Base-by-base conservation (phyloP, 2,888 invertebrate species). In the Hyles lineata region DNA sequence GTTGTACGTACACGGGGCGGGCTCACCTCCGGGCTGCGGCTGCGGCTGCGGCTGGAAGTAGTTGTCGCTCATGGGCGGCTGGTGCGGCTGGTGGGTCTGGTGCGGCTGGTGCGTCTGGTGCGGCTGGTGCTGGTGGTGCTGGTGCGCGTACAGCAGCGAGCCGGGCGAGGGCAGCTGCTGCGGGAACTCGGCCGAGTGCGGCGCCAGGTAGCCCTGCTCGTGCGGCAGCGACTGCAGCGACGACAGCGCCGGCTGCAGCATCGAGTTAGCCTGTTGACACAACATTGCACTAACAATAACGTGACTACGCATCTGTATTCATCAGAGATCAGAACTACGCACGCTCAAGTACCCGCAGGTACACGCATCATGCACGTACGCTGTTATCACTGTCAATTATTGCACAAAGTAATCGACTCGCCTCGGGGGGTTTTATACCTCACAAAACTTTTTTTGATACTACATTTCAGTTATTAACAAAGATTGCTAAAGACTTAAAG, bases 161-260 rank as follows among this genome's bases (percentile, higher is more conserved):
- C 76, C 76, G 62, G 86, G 86, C 73, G 85, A 84, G 72, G 86
- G 81, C 81, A 87, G 80, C 79, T 83, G 87, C 78, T 78, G 73
- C 43, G 85, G 85, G 83, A 85, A 87, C 32, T 84, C 86, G 6
- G 70, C 77, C 21, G 60, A 29, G 73, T 73, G 73, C 70, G 70
- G 73, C 61, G 73, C 73, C 82, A 89, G 81, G 85, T 88, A 89
- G 79, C 83, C 84, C 77, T 83, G 87, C 78, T 84, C 87, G 85
- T 88, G 87, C 76, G 82, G 79, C n/a, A 88, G 76, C 70, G 83
- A 76, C 74, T 83, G 77, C 78, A 87, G 80, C 43, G 80, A 59
- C 50, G 80, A 75, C 52, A 87, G 82, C 32, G 81, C 75, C 75
- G 82, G 78, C 78, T 81, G 83, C 71, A 83, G 82, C 78, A 84